Evolutionary conservation across 2,888 invertebrate species (phyloP).

Genomic region (Therioaphis trifolii): DNA sequence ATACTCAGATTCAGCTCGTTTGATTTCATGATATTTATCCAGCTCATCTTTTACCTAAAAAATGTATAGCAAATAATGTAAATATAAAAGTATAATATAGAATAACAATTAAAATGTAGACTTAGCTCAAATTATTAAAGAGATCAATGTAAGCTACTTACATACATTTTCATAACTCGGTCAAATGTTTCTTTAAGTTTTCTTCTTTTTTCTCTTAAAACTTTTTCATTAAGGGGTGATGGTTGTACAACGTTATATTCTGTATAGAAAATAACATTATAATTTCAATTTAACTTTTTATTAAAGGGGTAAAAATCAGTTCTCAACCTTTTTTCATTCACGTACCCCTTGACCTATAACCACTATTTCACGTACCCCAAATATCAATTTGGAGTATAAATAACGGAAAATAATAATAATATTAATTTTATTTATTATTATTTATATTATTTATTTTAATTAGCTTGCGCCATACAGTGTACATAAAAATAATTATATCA

Average conservation of each 20-base stretch:
- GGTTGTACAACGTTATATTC: slow-evolving; percentile 95
- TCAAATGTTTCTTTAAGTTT: slow-evolving; percentile 95
- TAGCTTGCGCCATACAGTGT: too few relatives aligned
- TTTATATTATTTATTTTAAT: too few relatives aligned
- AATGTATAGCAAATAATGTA: slow-evolving; percentile 1
- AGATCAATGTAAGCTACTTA: slow-evolving; percentile 73
- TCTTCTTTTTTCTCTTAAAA: slow-evolving; percentile 94
- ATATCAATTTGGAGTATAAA: too few relatives aligned
- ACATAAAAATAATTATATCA: too few relatives aligned
- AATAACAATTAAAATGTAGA: slow-evolving; percentile 13
- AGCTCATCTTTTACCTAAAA: slow-evolving; percentile 93
- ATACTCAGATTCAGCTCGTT: slow-evolving; percentile 90
- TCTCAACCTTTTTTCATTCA: too few relatives aligned
- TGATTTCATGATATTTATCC: slow-evolving; percentile 92
- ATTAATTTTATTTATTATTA: too few relatives aligned
- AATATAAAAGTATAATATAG: not conserved
- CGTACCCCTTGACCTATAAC: too few relatives aligned
- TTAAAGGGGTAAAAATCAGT: too few relatives aligned
- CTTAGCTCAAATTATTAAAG: not conserved
- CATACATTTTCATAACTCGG: slow-evolving; percentile 93
- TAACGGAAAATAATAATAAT: not conserved
- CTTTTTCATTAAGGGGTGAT: slow-evolving; percentile 95
- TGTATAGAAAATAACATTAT: slow-evolving; percentile 69
- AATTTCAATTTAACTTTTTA: not conserved
- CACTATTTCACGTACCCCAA: too few relatives aligned